Base-by-base conservation (phyloP, 2,888 invertebrate genomes). In the Stegophylla sp. region DNA sequence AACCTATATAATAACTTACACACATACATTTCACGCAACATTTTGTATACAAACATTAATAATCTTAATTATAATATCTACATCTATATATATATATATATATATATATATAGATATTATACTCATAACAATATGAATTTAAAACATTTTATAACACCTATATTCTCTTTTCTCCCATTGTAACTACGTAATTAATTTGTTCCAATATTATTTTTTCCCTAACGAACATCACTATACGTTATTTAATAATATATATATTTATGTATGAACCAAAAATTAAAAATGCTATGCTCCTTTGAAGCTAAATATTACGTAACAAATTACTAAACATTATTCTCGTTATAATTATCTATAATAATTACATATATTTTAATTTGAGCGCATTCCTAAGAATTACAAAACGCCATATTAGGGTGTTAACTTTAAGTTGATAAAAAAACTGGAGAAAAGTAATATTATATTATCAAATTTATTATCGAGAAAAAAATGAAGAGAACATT, bases 281-380 rank as follows among this genome's bases (percentile, higher is more conserved):
- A 69, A 20, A 0, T n/a, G 51, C 34, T 51, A 34, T 4, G 10
- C 20, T 15, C 20, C 20, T 13, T 34, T 41, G n/a, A 61, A 34
- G 28, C 20, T 34, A 71, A 53, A 53, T 20, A 51, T 69, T 5
- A 12, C 26, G n/a, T 45, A 45, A 53, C n/a, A 53, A 53, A 1
- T 53, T n/a, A 53, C 20, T 4, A 20, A 71, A 53, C 15, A 4
- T 53, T n/a, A 41, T 53, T 71, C 4, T 2, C 43, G 20, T 66
- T 15, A 43, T 66, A 66, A 66, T 43, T 45, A 43, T 43, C 41
- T 53, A 34, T 71, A 71, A 12, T n/a, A n/a, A 69, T 41, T 41
- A 72, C 72, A 56, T 72, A 72, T 23, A 72, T 12, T 73, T 59
- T 73, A 73, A 74, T 74, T 74, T 74, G 74, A 74, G 74, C 74